Evolutionary conservation across 1,140 invertebrate species (phyloP).

Genomic region (Carcinoscorpius rotundicauda): DNA sequence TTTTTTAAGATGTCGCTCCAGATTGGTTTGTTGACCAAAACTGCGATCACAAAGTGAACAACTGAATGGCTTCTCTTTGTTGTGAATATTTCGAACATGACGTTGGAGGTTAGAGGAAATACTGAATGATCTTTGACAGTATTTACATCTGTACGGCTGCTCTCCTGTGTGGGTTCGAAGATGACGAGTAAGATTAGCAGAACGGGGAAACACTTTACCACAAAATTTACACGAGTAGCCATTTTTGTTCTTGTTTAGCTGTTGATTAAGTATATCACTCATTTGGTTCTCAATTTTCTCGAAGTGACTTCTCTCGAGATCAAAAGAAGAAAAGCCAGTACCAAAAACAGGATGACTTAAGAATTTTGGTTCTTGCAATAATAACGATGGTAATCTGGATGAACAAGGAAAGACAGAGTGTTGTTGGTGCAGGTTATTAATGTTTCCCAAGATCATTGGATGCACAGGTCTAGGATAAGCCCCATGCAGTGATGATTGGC

Average conservation of each 20-base stretch:
- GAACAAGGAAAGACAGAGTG: slow-evolving; percentile 17
- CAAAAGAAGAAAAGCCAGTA: slow-evolving; percentile 11
- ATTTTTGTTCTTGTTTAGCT: slow-evolving; percentile 52
- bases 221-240: neutral
- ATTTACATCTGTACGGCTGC: neutral
- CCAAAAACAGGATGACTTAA: slow-evolving; percentile 12
- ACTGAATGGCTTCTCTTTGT: neutral
- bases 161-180: neutral
- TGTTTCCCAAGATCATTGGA: slow-evolving; percentile 24
- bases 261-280: slow-evolving; percentile 31
- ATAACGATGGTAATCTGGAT: slow-evolving; percentile 11
- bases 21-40: neutral
- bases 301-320: slow-evolving; percentile 18
- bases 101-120: neutral
- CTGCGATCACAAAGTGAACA: neutral
- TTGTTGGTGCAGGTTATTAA: slow-evolving; percentile 21
- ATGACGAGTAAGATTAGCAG: neutral
- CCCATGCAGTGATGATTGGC: slow-evolving; percentile 33
- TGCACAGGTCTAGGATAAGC: slow-evolving; percentile 45
- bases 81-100: neutral
- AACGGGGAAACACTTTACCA: neutral
- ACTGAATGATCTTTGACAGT: neutral
- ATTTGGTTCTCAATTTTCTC: slow-evolving; percentile 18
- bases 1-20: neutral
- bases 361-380: slow-evolving; percentile 15